Base-by-base conservation (phyloP, 1,140 invertebrate genomes). In the Meloidogyne exigua region DNA sequence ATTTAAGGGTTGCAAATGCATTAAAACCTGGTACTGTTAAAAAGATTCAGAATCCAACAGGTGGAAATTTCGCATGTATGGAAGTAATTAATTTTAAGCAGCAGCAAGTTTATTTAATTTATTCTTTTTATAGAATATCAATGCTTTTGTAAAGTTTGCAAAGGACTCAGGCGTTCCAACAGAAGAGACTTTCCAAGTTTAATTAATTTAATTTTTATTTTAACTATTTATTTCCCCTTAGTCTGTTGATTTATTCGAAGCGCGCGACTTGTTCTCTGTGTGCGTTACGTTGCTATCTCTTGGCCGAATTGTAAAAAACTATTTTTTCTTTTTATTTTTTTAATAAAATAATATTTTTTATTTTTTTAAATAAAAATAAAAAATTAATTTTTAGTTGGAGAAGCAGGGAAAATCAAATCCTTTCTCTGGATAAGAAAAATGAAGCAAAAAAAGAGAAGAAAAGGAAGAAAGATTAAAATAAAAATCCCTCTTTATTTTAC, bases 111-210 rank as follows among this genome's bases (percentile, higher is more conserved):
- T 11, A 15, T 39, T 25, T 78, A 66, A 1, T 3, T 10, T n/a
- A n/a, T n/a, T n/a, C n/a, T n/a, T 23, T 62, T 62, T 98, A 95
- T 95, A 98, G 89, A 98, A 98, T 88, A 98, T 98, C 79, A 96
- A 96, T 84, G 91, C 92, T 9, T 98, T 98, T 89, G 89, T 98
- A 73, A 92, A 92, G 82, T 92, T 92, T 10, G 93, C 93, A 57
- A 92, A 91, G 85, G 90, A 90, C n/a, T 91, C 96, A 75, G 95
- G 95, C 25, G 95, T 98, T 4, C 93, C 94, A 26, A 91, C 93
- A 25, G 93, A 95, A 88, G 94, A 96, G 89, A 93, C 93, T 49
- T 98, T 98, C 91, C 95, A 97, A 11, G 68, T 23, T n/a, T n/a
- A 42, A 70, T 25, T 70, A 32, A 32, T 10, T 44, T 32, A 21